Conservation (phyloP, 2,888 invertebrate genomes). For the Chorisops tibialis region DNA sequence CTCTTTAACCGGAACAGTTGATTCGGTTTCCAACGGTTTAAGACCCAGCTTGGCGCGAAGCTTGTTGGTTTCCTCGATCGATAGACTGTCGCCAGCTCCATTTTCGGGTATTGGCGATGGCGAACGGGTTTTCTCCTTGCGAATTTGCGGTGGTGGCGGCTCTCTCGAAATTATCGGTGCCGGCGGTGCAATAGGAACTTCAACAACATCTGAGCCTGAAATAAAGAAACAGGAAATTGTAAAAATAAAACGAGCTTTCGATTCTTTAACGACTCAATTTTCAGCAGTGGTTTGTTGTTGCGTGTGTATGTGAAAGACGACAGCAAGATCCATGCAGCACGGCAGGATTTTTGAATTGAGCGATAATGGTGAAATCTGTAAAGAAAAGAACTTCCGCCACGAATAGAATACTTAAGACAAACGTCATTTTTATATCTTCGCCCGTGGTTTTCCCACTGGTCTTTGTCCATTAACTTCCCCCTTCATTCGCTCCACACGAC, state of each 20-base stretch:
- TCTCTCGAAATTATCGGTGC: slow-evolving; percentile 33
- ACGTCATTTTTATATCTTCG: no score
- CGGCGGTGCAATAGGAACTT: slow-evolving; percentile 47
- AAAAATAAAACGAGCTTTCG: not conserved
- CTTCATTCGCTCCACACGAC: no score
- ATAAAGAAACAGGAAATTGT: slow-evolving; percentile 25
- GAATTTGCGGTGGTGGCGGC: slow-evolving; percentile 24
- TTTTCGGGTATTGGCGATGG: slow-evolving; percentile 49
- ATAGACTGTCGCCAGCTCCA: slow-evolving; percentile 59
- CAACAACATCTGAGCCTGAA: slow-evolving; percentile 52
- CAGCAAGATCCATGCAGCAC: no score
- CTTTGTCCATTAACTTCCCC: no score
- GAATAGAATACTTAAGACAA: no score
- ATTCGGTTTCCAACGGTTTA: slow-evolving; percentile 77
- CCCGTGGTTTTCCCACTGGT: no score
- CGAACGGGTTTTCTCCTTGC: slow-evolving; percentile 36
- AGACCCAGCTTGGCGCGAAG: slow-evolving; percentile 89
- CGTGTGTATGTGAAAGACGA: no score
- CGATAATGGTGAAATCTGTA: no score
- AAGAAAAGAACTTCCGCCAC: no score
- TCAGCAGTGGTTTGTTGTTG: no score
- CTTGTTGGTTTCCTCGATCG: slow-evolving; percentile 82
- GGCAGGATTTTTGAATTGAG: no score
- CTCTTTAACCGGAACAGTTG: slow-evolving; percentile 36
- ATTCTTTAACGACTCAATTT: no score